These are phyloP conservation scores for Zosterops japonicus DNA, from an alignment of 2,113 vertebrate genomes.

Conservation along the genomic window DNA sequence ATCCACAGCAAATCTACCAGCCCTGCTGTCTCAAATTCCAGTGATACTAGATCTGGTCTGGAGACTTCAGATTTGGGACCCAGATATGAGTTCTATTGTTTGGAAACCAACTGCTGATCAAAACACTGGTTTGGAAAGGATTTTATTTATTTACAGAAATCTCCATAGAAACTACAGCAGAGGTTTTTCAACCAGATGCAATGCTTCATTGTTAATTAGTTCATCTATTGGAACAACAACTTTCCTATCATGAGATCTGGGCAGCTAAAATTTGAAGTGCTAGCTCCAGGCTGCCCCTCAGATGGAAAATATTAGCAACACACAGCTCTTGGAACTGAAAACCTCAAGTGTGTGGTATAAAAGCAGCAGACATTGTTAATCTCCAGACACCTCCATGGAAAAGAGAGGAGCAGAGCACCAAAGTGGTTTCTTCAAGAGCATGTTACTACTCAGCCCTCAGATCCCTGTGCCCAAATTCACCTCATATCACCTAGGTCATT, in stretches of 20 bases:
- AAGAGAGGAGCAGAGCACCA: neutral
- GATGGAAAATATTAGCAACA: constrained; percentile 35
- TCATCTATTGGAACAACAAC: neutral
- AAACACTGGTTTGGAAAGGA: constrained; percentile 28
- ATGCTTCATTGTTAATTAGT: constrained; percentile 33
- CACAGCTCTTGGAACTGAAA: neutral
- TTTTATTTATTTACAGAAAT: constrained; percentile 38
- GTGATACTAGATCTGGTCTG: neutral
- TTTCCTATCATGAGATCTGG: neutral
- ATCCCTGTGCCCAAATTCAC: neutral
- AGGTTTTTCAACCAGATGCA: constrained; percentile 18
- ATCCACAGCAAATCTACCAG: neutral
- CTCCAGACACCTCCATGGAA: neutral
- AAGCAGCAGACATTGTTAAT: neutral
- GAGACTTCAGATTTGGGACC: constrained; percentile 1
- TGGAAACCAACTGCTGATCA: neutral
- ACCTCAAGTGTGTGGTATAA: neutral
- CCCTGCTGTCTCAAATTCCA: neutral
- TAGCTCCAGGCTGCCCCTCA: neutral
- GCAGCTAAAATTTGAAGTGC: neutral
- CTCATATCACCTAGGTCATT: neutral
- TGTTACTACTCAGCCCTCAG: fast-evolving
- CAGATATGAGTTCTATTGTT: neutral
- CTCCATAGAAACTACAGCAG: constrained; percentile 33
- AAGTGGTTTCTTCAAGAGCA: neutral